A percentile compares a stretch with the other conserved stretches of the same genome.
Evolutionary conservation across 2,888 invertebrate species (phyloP).

Genomic region (Lepetodrilus schrolli): DNA sequence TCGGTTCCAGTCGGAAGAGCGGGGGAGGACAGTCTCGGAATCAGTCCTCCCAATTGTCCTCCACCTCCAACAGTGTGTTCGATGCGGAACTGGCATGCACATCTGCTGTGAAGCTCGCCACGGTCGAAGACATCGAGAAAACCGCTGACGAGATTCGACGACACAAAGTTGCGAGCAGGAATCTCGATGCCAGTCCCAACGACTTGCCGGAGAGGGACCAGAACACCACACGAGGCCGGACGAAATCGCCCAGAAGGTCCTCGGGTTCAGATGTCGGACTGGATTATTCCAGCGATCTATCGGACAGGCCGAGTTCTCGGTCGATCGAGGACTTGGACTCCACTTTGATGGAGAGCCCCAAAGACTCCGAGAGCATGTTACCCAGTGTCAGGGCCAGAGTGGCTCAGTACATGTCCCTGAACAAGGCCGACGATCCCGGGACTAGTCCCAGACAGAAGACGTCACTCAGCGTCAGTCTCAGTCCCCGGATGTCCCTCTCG

Average conservation of each 20-base stretch:
- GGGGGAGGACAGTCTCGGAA: background rate
- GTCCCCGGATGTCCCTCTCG: background rate
- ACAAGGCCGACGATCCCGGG: slow-evolving; percentile 26
- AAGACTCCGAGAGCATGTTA: slow-evolving; percentile 38
- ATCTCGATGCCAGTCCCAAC: slow-evolving; percentile 54
- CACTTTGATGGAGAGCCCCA: background rate
- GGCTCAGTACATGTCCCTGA: slow-evolving; percentile 50
- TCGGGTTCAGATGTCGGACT: background rate
- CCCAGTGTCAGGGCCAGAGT: slow-evolving; percentile 56
- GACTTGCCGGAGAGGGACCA: slow-evolving; percentile 64
- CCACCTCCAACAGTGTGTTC: slow-evolving; percentile 29
- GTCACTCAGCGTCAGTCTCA: slow-evolving; percentile 30
- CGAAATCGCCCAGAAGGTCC: slow-evolving; percentile 5
- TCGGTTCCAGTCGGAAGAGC: background rate
- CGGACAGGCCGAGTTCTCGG: slow-evolving; percentile 22
- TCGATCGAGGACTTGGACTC: slow-evolving; percentile 19
- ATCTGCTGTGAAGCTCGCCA: slow-evolving; percentile 35
- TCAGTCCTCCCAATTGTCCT: slow-evolving; percentile 22
- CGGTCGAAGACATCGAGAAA: slow-evolving; percentile 53
- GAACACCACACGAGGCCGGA: slow-evolving; percentile 11
- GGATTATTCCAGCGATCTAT: background rate
- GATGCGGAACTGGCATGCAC: slow-evolving; percentile 29
- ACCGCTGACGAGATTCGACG: slow-evolving; percentile 55
- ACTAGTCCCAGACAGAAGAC: slow-evolving; percentile 41
- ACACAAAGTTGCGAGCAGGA: slow-evolving; percentile 39